These are phyloP conservation scores for Bugula neritina DNA, from an alignment of 2,888 invertebrate species.

Conservation along the genomic window DNA sequence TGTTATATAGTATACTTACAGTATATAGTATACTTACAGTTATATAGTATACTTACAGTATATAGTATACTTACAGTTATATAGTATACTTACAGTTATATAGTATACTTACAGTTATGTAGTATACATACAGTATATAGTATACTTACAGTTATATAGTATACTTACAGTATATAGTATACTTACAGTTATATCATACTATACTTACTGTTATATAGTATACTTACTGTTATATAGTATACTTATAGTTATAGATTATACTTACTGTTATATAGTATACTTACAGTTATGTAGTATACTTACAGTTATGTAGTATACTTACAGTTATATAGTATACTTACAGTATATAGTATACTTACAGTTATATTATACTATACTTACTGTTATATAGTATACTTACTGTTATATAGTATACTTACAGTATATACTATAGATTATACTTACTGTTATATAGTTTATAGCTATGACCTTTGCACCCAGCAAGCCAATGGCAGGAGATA, in stretches of 20 bases:
- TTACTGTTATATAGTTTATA: slow-evolving; percentile 31
- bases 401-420: background rate
- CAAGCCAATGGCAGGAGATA: slow-evolving; percentile 31
- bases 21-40: background rate
- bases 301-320: background rate
- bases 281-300: background rate
- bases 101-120: background rate
- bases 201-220: background rate
- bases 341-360: background rate
- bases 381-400: background rate
- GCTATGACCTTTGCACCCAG: slow-evolving; percentile 30
- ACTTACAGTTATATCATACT: background rate
- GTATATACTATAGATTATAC: too few relatives aligned
- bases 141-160: background rate
- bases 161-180: background rate
- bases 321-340: background rate
- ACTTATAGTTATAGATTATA: background rate
- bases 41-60: background rate
- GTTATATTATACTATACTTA: background rate
- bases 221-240: background rate
- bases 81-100: background rate
- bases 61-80: background rate
- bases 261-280: background rate
- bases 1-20: background rate
- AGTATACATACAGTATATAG: background rate